Base-by-base conservation (phyloP, 2,113 vertebrate genomes). In the Mionectes macconnelli region DNA sequence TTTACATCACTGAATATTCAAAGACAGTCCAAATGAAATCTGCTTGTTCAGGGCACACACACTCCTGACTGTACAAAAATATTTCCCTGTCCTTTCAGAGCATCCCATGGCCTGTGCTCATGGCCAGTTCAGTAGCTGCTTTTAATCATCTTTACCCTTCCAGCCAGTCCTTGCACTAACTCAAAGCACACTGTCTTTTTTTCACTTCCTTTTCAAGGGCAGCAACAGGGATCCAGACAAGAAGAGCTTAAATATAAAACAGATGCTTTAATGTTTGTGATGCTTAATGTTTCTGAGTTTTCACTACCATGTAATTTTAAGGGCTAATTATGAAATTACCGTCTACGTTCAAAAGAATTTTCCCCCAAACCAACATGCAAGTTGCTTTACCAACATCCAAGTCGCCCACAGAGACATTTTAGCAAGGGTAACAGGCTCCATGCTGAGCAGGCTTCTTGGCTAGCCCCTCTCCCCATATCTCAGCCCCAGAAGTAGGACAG, bases 251-350 rank as follows among this genome's bases (percentile, higher is more conserved):
- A 97, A 97, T 89, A 76, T 4, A 89, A 96, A 95, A 14, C 96
- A 96, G 93, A 97, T 94, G 95, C 89, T 82, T 81, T 69, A 37
- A 76, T 9, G 42, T 22, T 81, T 88, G 68, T 52, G 81, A 96
- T 95, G 81, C 91, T 92, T 94, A 93, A 88, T n/a, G 79, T 89
- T 89, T 75, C 76, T 30, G 2, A 90, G 77, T 94, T 96, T 94
- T 95, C 88, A 89, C 84, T 96, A 92, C 87, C 75, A 92, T 96
- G 79, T 94, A 96, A 97, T 97, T 97, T 97, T 95, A 96, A 95
- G 78, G 90, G 76, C 96, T 96, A 96, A 97, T 97, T 97, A 97
- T 81, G 68, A 97, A 97, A 97, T 97, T 95, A 96, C 83, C 63
- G 74, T 74, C 95, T 96, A 66, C 2, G 4, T 82, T 93, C 45